Base-by-base conservation (phyloP, 2,888 invertebrate species). In the Baccha elongata region DNA sequence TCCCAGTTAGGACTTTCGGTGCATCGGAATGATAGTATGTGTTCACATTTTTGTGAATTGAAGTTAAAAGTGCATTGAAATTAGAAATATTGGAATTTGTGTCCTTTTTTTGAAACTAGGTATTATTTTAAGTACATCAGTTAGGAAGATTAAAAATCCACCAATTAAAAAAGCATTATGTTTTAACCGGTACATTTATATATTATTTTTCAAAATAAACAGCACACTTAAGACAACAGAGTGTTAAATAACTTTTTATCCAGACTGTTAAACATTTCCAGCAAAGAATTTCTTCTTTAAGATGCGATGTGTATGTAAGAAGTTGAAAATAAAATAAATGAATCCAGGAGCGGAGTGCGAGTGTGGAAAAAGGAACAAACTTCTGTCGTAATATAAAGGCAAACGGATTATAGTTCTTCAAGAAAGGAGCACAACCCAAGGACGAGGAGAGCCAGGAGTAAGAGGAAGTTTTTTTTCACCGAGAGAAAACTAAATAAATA, bases 241-340 rank as follows among this genome's bases (percentile, higher is more conserved):
- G 10, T 19, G 40, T 15, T 15, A 11, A 6, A 5, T 19, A 10
- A 48, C 73, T 73, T 62, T 73, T 10, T n/a, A 2, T 1, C n/a
- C 1, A n/a, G 1, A 79, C 60, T 79, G 79, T 79, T 60, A 17
- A 50, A 60, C 15, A 58, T 52, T 73, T 55, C 44, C 44, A 73
- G 46, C 67, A 32, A 67, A 65, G 60, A 76, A 76, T 76, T 76
- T 71, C 71, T 65, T 81, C 65, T 65, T 26, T 71, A 50, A 67
- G 67, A 76, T 60, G 71, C 44, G 6, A 44, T 60, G 60, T 60
- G 35, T 19, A 15, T 73, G 48, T 62, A 65, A 60, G 60, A 76
- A 81, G 71, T 78, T 73, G 83, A 83, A 83, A 83, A 83, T 83
- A 83, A 83, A 78, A 78, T 78, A 83, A 81, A 78, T 78, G 78